Percentiles rank a stretch among this genome's conserved stretches.
These are phyloP conservation scores for Noctua janthe DNA, from an alignment of 2,888 invertebrate genomes.

Conservation along the genomic window DNA sequence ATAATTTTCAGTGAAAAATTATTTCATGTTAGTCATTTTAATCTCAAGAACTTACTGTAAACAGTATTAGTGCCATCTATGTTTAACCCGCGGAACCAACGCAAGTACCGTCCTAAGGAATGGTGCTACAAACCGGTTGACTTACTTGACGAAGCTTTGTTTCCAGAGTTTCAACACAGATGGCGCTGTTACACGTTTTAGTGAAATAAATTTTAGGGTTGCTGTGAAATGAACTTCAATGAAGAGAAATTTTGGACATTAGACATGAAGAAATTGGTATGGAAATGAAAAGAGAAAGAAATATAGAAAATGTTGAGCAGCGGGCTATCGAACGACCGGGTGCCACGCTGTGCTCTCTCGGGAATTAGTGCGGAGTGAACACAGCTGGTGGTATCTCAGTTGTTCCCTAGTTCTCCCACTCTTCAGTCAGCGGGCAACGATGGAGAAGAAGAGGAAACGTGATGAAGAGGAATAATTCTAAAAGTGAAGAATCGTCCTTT, in stretches of 20 bases:
- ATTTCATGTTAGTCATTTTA: not conserved
- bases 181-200: slow-evolving; percentile 53
- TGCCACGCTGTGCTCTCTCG: slow-evolving; percentile 99
- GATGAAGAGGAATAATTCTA: too few species aligned
- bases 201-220: not conserved
- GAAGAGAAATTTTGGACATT: not conserved
- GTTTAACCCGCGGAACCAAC: slow-evolving; percentile 51
- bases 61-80: slow-evolving; percentile 75
- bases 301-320: slow-evolving; percentile 54
- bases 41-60: not conserved
- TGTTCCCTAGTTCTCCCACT: slow-evolving; percentile 90
- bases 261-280: not conserved
- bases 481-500: too few species aligned
- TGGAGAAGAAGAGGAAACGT: slow-evolving; percentile 1
- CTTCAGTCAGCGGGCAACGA: slow-evolving; percentile 40
- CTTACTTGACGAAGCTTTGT: slow-evolving; percentile 36
- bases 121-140: slow-evolving; percentile 6
- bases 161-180: slow-evolving; percentile 63
- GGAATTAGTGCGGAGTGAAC: slow-evolving; percentile 95
- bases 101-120: slow-evolving; percentile 4
- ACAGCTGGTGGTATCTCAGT: slow-evolving; percentile 99
- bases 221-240: not conserved
- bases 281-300: slow-evolving; percentile 31
- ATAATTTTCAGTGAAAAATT: not conserved
- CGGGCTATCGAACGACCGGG: slow-evolving; percentile 94